Evolutionary conservation across 2,797 vertebrate genomes (phyloP), one percentile per base, ranked within the genome.

Genomic region (Gymnothorax reevesii): DNA sequence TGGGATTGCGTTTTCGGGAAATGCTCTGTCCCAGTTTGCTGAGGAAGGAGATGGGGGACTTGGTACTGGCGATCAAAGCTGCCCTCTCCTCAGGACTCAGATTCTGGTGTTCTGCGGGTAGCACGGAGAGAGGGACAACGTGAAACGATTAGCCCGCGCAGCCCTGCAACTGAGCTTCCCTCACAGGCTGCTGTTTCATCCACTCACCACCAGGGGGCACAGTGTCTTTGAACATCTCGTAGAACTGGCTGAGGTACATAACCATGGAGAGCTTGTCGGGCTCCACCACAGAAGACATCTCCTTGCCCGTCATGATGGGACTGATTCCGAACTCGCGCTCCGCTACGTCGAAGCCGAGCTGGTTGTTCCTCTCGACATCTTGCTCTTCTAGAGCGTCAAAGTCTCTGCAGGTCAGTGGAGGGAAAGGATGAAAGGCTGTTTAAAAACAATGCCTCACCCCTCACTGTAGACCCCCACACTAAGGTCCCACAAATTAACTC

Each of bases 211-310:
- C 92, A 84, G 97, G 94, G 60, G 96, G 94, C 4, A 95, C 87
- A 0, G 95, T 94, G 90, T 98, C 97, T 90, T 94, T 97, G 85
- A 99, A 96, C 94, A 99, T 97, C 93, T 99, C 97, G 10, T 99
- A 96, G 94, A 99, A 97, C 94, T 99, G 98, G 1, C 97, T 99
- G 91, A 99, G 97, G 95, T 99, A 99, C 96, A 98, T 97, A 87
- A 99, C 97, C 98, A 99, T 99, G 0, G 97, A 97, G 57, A 99
- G 94, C 77, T 97, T 96, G 94, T 99, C 98, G 0, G 97, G 97
- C 69, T 98, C 97, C 3, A 94, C 96, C 0, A 96, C 96, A 0
- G 94, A 95, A 0, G 94, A 95, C 98, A 99, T 98, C 73, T 99
- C 98, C 85, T 98, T 97, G 85, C 96, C 97, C 1, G 98, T 98